Evolutionary conservation across 2,797 vertebrate genomes (phyloP).

Genomic region (Chrysocyon brachyurus): DNA sequence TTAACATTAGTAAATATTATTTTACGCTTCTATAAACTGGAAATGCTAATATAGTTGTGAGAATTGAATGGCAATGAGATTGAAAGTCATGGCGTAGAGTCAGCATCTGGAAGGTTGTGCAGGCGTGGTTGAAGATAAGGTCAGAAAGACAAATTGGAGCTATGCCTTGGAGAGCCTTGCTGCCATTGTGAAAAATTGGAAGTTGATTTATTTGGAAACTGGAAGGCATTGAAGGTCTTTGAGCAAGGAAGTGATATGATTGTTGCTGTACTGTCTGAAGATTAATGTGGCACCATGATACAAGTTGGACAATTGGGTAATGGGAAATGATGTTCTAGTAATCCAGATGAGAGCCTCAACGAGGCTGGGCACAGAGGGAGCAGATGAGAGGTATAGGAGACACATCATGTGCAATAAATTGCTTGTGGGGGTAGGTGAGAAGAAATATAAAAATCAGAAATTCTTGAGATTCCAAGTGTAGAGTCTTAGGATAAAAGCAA

Average conservation of each 20-base stretch:
- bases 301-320: neutral
- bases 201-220: constrained; percentile 47
- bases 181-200: neutral
- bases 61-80: neutral
- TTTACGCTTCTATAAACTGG: neutral
- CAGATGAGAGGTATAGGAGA: neutral
- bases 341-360: neutral
- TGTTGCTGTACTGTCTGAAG: neutral
- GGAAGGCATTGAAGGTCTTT: neutral
- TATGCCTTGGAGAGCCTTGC: neutral
- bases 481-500: constrained; percentile 15
- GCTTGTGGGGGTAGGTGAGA: neutral
- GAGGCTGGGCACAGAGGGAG: neutral
- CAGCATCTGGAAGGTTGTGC: neutral
- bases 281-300: neutral
- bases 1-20: neutral
- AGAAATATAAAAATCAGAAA: neutral
- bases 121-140: neutral
- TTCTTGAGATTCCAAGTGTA: neutral
- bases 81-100: neutral
- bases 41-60: neutral
- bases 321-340: neutral
- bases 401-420: neutral
- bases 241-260: neutral
- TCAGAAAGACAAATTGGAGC: neutral